Conservation (phyloP, 2,888 invertebrate species). For the Dryobotodes eremita region DNA sequence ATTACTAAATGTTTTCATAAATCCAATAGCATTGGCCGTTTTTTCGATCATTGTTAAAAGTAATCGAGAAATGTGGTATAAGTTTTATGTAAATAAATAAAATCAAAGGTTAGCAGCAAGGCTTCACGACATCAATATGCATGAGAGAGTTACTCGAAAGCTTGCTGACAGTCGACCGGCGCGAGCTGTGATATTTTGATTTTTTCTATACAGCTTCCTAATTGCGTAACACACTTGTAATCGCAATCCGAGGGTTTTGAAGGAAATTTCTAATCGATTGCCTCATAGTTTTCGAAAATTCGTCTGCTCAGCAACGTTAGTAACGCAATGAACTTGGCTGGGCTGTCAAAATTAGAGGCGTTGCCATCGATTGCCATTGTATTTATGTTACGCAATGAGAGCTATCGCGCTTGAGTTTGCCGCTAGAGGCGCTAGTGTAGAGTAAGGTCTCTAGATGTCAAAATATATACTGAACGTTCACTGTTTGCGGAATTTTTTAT, state of each 20-base stretch:
- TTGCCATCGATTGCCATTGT: background rate
- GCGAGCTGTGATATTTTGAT: too few relatives aligned
- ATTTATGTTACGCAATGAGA: too few relatives aligned
- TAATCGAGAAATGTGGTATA: background rate
- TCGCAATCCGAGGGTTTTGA: background rate
- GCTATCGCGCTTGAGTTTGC: too few relatives aligned
- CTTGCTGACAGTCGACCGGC: background rate
- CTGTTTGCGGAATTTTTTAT: too few relatives aligned
- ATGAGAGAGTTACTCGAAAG: background rate
- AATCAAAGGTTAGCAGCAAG: background rate
- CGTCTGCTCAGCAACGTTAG: background rate
- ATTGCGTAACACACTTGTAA: background rate
- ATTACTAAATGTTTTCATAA: background rate
- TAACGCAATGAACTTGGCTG: too few relatives aligned
- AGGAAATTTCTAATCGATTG: background rate
- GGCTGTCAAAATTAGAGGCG: background rate
- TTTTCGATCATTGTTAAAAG: background rate
- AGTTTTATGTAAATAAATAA: background rate
- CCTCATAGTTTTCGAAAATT: background rate
- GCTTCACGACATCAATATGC: background rate
- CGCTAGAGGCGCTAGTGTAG: too few relatives aligned
- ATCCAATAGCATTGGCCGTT: background rate
- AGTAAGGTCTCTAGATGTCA: too few relatives aligned
- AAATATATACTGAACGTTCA: too few relatives aligned
- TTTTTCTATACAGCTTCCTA: background rate